A percentile compares a stretch with the other conserved stretches of the same genome.
phyloP scores from a whole-genome alignment of 2,113 vertebrate genomes.

The Cairina moschata region DNA sequence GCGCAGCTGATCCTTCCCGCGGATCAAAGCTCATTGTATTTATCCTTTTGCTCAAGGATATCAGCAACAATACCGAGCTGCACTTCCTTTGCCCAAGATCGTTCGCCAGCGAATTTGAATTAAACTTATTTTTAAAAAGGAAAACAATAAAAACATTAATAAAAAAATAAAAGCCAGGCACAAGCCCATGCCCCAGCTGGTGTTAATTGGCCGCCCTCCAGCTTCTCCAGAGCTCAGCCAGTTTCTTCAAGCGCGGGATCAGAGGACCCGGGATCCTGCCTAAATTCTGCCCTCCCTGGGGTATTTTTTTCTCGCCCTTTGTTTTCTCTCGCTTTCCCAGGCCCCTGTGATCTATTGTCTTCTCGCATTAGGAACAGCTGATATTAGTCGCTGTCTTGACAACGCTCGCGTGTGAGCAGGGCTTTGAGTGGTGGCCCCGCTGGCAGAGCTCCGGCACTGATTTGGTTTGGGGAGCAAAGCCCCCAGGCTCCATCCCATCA shows the following conservation, averaged over 20 bases:
- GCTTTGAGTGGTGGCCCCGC: not conserved
- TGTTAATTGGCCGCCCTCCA: not conserved
- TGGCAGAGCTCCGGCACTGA: not conserved
- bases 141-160: not conserved
- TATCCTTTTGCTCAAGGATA: not conserved
- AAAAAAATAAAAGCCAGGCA: not conserved
- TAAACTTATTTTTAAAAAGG: not conserved
- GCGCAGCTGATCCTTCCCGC: not conserved
- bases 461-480: not conserved
- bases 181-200: not conserved
- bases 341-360: not conserved
- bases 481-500: not conserved
- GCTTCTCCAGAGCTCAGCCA: not conserved
- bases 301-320: not conserved
- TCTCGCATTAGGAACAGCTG: not conserved
- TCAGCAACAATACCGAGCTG: not conserved
- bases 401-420: not conserved
- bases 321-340: not conserved
- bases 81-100: not conserved
- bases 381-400: not conserved
- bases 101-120: not conserved
- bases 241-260: not conserved
- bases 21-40: constrained; percentile 11
- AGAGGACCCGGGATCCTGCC: not conserved
- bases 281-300: not conserved